Conservation (phyloP, 2,797 vertebrate species). For the Danio albolineatus region DNA sequence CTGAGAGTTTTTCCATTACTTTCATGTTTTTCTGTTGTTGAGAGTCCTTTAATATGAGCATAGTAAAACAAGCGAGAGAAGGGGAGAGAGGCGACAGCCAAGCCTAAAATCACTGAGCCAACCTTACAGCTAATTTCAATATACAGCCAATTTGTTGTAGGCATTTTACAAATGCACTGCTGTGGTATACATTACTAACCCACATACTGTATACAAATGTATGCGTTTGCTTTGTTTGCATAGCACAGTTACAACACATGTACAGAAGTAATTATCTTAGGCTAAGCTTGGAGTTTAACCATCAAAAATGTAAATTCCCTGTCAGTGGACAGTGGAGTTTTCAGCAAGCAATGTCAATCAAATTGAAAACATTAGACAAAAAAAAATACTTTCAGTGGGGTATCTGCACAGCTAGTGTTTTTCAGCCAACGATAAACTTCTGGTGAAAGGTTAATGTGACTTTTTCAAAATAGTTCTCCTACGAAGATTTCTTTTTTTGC, state of each 20-base stretch:
- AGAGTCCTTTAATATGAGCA: conserved; percentile 51
- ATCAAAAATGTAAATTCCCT: too few species aligned
- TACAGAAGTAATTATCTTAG: not conserved
- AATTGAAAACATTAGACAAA: too few species aligned
- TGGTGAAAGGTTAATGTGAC: too few species aligned
- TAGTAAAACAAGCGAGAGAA: conserved; percentile 46
- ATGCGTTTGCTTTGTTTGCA: not conserved
- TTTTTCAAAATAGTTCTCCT: too few species aligned
- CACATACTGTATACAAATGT: not conserved
- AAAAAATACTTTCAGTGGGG: too few species aligned
- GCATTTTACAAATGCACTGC: conserved; percentile 22
- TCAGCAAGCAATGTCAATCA: not conserved
- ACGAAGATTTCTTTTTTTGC: too few species aligned
- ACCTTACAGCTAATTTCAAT: conserved; percentile 52
- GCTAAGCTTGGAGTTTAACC: not conserved
- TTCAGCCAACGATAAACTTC: too few species aligned
- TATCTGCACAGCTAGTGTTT: too few species aligned
- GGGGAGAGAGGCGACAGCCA: conserved; percentile 19
- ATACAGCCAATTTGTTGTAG: conserved; percentile 38
- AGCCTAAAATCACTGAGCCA: conserved; percentile 46
- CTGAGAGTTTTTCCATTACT: conserved; percentile 43
- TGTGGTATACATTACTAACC: not conserved
- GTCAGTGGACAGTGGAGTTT: too few species aligned
- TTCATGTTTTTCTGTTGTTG: conserved; percentile 53
- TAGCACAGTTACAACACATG: not conserved